Percentiles rank a stretch among this genome's conserved stretches.
phyloP scores from a whole-genome alignment of 2,113 vertebrate species.

The Sciurus niger region DNA sequence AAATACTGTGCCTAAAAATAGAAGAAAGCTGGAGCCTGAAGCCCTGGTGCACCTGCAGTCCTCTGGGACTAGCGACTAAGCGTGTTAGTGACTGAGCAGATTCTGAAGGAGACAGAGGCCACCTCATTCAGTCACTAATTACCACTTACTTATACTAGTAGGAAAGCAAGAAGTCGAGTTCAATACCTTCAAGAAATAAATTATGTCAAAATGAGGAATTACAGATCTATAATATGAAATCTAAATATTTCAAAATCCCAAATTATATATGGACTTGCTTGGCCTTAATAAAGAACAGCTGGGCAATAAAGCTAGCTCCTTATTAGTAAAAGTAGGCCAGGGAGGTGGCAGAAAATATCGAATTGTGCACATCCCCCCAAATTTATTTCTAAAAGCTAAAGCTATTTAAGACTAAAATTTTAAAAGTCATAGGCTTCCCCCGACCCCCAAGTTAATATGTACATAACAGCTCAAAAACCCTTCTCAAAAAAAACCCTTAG shows the following conservation, averaged over 20 bases:
- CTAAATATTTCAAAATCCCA: conserved; percentile 37
- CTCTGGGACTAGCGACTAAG: neutral
- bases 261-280: conserved; percentile 38
- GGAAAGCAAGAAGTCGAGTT: neutral
- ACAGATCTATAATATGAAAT: conserved; percentile 8
- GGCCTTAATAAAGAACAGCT: conserved; percentile 65
- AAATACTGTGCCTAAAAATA: neutral
- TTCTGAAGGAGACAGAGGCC: neutral
- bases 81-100: neutral
- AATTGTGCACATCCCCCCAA: neutral
- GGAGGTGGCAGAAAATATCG: conserved; percentile 36
- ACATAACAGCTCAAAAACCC: neutral
- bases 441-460: neutral
- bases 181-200: conserved; percentile 11
- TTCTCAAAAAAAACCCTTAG: neutral
- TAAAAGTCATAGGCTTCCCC: conserved; percentile 39
- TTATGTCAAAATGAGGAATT: conserved; percentile 34
- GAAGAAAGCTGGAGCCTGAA: neutral
- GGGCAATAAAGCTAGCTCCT: neutral
- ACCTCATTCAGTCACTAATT: neutral
- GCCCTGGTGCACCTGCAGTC: neutral
- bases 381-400: conserved; percentile 18
- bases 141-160: too few relatives aligned
- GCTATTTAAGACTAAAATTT: neutral
- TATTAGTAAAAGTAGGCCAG: conserved; percentile 19